These are phyloP conservation scores for Lepidurus apus DNA, from an alignment of 1,140 invertebrate species.

Conservation along the genomic window DNA sequence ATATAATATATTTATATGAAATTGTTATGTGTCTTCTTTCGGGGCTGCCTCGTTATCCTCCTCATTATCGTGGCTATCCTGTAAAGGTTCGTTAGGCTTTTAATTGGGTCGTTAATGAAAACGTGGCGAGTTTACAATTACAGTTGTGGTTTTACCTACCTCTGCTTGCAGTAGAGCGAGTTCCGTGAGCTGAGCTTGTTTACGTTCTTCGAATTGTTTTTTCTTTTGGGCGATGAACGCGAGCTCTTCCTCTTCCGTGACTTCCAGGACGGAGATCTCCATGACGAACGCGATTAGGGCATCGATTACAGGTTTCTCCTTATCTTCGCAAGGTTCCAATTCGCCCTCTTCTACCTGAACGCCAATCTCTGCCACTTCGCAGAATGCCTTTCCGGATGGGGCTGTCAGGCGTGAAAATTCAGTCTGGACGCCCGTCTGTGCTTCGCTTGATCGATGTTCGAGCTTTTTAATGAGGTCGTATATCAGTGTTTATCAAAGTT, in stretches of 20 bases:
- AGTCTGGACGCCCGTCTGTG: conserved; percentile 41
- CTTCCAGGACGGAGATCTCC: conserved; percentile 76
- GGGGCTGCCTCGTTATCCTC: not conserved
- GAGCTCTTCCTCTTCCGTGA: conserved; percentile 52
- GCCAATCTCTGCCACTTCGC: not conserved
- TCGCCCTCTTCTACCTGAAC: conserved; percentile 9
- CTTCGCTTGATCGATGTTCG: conserved; percentile 20
- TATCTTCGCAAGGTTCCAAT: conserved; percentile 2
- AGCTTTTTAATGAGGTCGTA: conserved; percentile 22
- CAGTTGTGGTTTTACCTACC: conserved; percentile 47
- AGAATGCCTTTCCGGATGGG: not conserved
- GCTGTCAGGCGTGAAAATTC: conserved; percentile 39
- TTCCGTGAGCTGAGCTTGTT: conserved; percentile 70
- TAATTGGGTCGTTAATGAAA: conserved; percentile 31
- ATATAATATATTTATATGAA: not conserved
- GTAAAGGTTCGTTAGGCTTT: conserved; percentile 50
- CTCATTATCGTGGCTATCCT: conserved; percentile 48
- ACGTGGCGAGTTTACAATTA: conserved; percentile 45
- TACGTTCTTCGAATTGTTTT: conserved; percentile 63
- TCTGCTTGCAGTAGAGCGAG: conserved; percentile 59
- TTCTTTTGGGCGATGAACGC: conserved; percentile 69
- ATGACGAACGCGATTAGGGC: conserved; percentile 42
- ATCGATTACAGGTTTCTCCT: not conserved
- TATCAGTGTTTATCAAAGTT: not conserved
- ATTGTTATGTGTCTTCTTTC: not conserved